phyloP scores from a whole-genome alignment of 2,113 vertebrate species.

The Leptobrachium ailaonicum region DNA sequence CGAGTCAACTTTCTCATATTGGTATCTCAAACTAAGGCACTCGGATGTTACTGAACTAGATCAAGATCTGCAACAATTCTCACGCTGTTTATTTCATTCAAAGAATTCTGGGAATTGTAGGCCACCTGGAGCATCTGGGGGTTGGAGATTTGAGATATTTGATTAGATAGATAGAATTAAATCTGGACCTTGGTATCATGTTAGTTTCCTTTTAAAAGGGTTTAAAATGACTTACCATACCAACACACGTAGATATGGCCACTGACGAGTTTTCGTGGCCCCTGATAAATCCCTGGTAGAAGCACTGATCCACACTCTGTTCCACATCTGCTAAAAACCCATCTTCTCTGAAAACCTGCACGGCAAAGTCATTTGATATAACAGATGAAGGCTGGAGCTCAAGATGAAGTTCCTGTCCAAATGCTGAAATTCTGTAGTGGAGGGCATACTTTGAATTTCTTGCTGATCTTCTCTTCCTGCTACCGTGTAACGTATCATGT shows the following conservation, averaged over 20 bases:
- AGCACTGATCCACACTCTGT: conserved; percentile 72
- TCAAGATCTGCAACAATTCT: too few species aligned
- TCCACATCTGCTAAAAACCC: conserved; percentile 72
- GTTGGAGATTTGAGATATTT: too few species aligned
- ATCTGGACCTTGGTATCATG: too few species aligned
- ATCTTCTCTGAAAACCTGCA: conserved; percentile 80
- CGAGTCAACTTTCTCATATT: too few species aligned
- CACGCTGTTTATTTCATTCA: too few species aligned
- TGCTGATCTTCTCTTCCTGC: conserved; percentile 78
- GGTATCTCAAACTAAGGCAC: too few species aligned
- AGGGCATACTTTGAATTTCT: conserved; percentile 65
- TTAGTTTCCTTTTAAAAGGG: too few species aligned
- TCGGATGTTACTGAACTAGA: too few species aligned
- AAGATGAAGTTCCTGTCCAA: conserved; percentile 89
- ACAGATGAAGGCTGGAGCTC: conserved; percentile 82
- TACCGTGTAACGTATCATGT: conserved; percentile 78
- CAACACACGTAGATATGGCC: conserved; percentile 89
- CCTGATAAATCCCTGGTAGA: conserved; percentile 95
- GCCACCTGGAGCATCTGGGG: too few species aligned
- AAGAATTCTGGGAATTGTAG: too few species aligned
- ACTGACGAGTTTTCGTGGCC: conserved; percentile 83
- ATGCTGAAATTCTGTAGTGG: conserved; percentile 90
- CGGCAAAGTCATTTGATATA: conserved; percentile 81
- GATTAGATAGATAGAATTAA: too few species aligned
- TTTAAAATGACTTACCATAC: conserved; percentile 81